Base-by-base conservation (phyloP, 2,113 vertebrate genomes). In the Vulpes vulpes region DNA sequence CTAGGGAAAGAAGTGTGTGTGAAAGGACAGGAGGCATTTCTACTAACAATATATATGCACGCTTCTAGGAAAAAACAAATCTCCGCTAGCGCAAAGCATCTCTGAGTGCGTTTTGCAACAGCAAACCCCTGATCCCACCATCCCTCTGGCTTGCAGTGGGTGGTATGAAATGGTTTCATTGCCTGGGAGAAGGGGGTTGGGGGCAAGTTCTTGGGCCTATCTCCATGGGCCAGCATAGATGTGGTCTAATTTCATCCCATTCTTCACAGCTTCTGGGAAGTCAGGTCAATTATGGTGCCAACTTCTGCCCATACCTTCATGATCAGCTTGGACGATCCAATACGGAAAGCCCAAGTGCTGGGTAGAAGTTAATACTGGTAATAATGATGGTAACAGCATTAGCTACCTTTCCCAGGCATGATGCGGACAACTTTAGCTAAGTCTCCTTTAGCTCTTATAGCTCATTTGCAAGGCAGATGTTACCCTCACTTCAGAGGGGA, bases 11-110 rank as follows among this genome's bases (percentile, higher is more conserved):
- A 93, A 25, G 30, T 57, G 11, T 62, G 35, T 2, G 0, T 85
- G 92, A 80, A 64, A 65, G 43, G 89, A 64, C 74, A 88, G 95
- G 96, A 95, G 78, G 53, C 2, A 23, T 60, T 83, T 76, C 83
- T 87, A 92, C 35, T 65, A 71, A 92, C 25, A 83, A 87, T 4
- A 43, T 1, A 87, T 4, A 43, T 1, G 51, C 17, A 86, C 2
- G 15, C 8, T 95, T 95, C 59, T 10, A 78, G 79, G 53, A 16
- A 9, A 12, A 35, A 60, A 78, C 57, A 35, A 60, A 5, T 51
- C 60, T 35, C 19, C 15, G 11, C 15, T 9, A 53, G 4, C 65
- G 12, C 12, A 78, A 78, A 71, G 73, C 35, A 38, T 82, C 20
- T 53, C 57, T 30, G 82, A 76, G 35, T 76, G 4, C 7, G 49